Evolutionary conservation across 2,113 vertebrate species (phyloP), one percentile per base, ranked within the genome.

Genomic region (Chaenocephalus aceratus): DNA sequence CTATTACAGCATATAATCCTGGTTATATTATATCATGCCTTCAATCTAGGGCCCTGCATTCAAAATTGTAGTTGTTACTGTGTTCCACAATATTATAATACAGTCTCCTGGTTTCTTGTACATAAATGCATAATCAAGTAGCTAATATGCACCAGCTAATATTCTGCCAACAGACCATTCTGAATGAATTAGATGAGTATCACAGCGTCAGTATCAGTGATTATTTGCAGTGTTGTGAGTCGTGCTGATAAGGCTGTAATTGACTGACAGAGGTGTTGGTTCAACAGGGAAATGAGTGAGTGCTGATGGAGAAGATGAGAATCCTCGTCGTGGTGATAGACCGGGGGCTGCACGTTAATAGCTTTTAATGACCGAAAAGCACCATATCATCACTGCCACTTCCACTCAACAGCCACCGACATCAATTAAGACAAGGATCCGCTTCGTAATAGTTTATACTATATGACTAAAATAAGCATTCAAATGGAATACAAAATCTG

Each of bases 361-460:
- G 34, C 45, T 5, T 59, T 46, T 52, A 9, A 66, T 14, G 60
- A 11, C 67, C 44, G 36, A 14, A 26, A 65, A 65, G 44, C 45
- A 18, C 15, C 15, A 5, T 2, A 13, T 10, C 5, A 10, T 30
- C 53, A 46, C 21, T 3, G 9, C 6, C 44, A 6, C 41, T 26
- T 46, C 61, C 45, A 61, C 65, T 53, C 34, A 4, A 64, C 65
- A 56, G 49, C 51, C 72, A 48, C 52, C 23, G 45, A 41, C 62
- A 36, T 10, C 21, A 5, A 16, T 75, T 46, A 64, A 65, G 16
- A 16, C 36, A 18, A 16, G 36, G 36, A 65, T 64, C 13, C 63
- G 23, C n/a, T 52, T 13, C 12, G 8, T 30, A 30, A 30, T 30
- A 30, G 30, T 30, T 30, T 30, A 30, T 30, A 30, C 30, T 30